Evolutionary conservation across 2,888 invertebrate species (phyloP).

Genomic region (Heteropelma amictum): DNA sequence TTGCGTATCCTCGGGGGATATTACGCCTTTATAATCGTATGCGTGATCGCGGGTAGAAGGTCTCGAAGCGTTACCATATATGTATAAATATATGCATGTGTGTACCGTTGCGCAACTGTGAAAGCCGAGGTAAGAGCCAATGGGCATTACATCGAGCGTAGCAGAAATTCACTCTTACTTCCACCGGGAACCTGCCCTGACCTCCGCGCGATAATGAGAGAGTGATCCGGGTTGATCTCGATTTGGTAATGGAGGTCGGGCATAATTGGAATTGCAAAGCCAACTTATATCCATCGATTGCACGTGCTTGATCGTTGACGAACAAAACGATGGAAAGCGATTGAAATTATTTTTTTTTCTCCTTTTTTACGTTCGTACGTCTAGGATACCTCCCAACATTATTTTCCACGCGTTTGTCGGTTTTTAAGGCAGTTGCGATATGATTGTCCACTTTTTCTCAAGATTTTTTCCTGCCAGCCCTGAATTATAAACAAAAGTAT

Average conservation of each 20-base stretch:
- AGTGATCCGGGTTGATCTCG: conserved; percentile 62
- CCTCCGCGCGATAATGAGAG: conserved; percentile 69
- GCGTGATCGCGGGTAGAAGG: conserved; percentile 33
- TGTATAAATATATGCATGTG: conserved; percentile 3
- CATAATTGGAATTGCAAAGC: conserved; percentile 23
- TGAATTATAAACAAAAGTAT: no score
- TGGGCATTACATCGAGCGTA: conserved; percentile 23
- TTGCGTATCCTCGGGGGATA: conserved; percentile 9
- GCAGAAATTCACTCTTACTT: conserved; percentile 72
- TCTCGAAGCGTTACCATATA: background rate
- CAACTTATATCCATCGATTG: conserved; percentile 1
- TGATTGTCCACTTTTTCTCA: no score
- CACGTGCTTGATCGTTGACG: conserved; percentile 35
- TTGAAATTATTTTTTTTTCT: background rate
- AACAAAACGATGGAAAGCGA: conserved; percentile 11
- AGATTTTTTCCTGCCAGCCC: no score
- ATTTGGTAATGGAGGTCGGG: conserved; percentile 50
- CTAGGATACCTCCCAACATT: no score
- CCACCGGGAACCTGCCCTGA: conserved; percentile 66
- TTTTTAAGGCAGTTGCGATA: no score
- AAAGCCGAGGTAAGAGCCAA: conserved; percentile 62
- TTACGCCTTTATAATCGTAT: conserved; percentile 39
- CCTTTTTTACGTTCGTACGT: background rate
- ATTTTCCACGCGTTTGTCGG: no score
- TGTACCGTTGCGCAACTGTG: conserved; percentile 66